These are phyloP conservation scores for Hipparchia semele DNA, from an alignment of 2,888 invertebrate genomes.

Conservation along the genomic window DNA sequence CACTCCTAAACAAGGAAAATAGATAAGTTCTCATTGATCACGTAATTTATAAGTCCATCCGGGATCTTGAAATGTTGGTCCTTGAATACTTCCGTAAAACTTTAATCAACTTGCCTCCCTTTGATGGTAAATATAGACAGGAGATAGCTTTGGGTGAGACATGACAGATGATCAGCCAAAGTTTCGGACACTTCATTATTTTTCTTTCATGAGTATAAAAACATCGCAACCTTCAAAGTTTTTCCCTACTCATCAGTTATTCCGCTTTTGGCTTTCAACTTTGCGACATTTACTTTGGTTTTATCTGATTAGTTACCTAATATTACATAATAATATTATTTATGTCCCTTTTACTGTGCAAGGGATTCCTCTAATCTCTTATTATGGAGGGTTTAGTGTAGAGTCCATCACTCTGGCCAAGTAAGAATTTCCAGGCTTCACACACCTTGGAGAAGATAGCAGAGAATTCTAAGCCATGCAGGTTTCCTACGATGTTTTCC, in stretches of 20 bases:
- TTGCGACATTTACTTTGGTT: neutral
- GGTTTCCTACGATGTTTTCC: no score
- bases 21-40: neutral
- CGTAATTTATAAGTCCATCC: neutral
- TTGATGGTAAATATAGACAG: constrained; percentile 2
- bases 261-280: neutral
- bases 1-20: neutral
- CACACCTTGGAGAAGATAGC: no score
- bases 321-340: no score
- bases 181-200: constrained; percentile 15
- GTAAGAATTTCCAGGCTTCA: no score
- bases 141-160: constrained; percentile 2
- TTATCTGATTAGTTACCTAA: neutral
- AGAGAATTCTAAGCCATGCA: no score
- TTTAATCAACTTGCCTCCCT: neutral
- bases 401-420: no score
- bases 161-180: constrained; percentile 5
- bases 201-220: constrained; percentile 1
- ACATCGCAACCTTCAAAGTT: constrained; percentile 10
- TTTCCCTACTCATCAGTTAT: neutral
- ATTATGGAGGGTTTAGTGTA: no score
- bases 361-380: no score
- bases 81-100: neutral
- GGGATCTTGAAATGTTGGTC: neutral
- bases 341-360: no score